phyloP scores from a whole-genome alignment of 2,113 vertebrate genomes.

The Malurus cyaneus region DNA sequence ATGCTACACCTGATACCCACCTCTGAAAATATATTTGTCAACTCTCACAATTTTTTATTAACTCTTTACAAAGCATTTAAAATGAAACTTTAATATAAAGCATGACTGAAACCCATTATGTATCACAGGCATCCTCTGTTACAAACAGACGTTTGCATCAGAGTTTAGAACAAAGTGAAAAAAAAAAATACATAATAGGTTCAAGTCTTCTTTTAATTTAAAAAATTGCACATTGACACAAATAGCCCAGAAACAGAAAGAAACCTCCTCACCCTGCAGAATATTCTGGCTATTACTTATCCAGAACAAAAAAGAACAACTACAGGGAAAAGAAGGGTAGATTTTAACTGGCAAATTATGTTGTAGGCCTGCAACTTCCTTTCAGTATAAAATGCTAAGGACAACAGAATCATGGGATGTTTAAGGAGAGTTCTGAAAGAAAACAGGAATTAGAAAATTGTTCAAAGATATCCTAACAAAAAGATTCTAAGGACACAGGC shows the following conservation, averaged over 20 bases:
- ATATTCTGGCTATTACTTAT: neutral
- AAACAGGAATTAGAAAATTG: neutral
- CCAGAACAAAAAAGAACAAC: neutral
- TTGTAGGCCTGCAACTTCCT: neutral
- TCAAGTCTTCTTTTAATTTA: slow-evolving; percentile 32
- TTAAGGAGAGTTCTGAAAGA: neutral
- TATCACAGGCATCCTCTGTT: neutral
- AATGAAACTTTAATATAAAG: slow-evolving; percentile 48
- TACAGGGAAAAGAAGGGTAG: neutral
- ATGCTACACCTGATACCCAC: neutral
- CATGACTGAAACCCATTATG: neutral
- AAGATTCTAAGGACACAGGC: neutral
- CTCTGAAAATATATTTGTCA: neutral
- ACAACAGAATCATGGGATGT: neutral
- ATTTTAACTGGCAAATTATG: neutral
- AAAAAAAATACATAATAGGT: slow-evolving; percentile 36
- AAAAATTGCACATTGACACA: neutral
- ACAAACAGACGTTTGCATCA: neutral
- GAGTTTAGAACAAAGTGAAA: slow-evolving; percentile 1
- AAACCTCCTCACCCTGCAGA: neutral
- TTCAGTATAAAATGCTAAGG: neutral
- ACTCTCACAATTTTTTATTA: neutral
- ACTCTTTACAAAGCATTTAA: neutral
- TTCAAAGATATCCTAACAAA: neutral
- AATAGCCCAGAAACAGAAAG: neutral